A percentile compares a stretch with the other conserved stretches of the same genome.
phyloP scores from a whole-genome alignment of 2,888 invertebrate genomes.

The Phytoseiulus persimilis region DNA sequence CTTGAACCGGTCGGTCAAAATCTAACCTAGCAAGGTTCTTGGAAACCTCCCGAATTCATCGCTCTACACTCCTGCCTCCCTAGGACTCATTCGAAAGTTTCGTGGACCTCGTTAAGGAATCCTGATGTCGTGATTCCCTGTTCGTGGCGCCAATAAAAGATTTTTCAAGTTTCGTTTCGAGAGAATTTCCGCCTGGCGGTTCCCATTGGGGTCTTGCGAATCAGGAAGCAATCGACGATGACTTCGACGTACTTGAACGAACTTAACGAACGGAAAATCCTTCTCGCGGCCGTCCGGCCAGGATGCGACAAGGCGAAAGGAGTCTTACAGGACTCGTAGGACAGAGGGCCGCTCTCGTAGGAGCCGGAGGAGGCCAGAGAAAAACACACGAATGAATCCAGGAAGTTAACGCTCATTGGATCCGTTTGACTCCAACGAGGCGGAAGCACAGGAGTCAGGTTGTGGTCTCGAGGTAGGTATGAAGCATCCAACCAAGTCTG shows the following conservation, averaged over 20 bases:
- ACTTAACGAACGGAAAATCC: neutral
- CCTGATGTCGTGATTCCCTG: neutral
- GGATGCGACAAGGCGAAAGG: no score
- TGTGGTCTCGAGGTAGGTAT: neutral
- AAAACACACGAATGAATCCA: neutral
- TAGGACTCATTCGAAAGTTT: neutral
- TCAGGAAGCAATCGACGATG: neutral
- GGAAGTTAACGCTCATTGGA: slow-evolving; percentile 5
- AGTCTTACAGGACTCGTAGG: neutral
- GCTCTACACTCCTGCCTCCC: neutral
- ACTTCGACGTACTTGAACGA: neutral
- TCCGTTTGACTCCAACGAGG: neutral
- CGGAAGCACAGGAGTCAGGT: neutral
- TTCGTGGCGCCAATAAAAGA: neutral
- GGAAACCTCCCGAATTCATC: neutral
- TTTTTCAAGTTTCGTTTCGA: neutral
- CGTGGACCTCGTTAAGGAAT: neutral
- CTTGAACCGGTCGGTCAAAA: neutral
- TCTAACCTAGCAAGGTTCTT: neutral
- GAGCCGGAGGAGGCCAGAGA: neutral
- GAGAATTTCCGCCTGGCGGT: neutral
- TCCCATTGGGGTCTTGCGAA: neutral
- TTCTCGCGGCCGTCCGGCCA: neutral
- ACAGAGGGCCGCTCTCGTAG: neutral
- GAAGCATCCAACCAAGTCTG: neutral